Evolutionary conservation across 2,888 invertebrate genomes (phyloP).

Genomic region (Eupeodes luniger): DNA sequence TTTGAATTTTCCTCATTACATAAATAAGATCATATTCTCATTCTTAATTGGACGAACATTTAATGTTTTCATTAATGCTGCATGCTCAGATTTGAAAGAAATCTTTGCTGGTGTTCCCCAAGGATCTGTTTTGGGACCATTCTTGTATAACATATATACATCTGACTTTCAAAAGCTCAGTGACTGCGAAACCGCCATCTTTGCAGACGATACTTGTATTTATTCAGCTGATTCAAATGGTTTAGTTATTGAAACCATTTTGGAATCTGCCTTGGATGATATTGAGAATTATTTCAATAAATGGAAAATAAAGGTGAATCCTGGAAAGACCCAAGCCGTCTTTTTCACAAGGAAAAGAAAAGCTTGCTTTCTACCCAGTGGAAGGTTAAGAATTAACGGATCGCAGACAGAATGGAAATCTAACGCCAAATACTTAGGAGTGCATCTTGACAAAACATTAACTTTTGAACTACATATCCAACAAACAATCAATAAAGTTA

Average conservation of each 20-base stretch:
- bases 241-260: background rate
- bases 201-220: background rate
- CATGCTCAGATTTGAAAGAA: background rate
- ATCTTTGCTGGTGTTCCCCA: background rate
- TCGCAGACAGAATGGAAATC: background rate
- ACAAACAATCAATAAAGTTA: background rate
- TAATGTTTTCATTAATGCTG: background rate
- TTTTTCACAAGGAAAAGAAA: background rate
- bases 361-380: too few relatives aligned
- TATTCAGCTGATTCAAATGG: background rate
- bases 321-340: background rate
- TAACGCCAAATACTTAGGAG: background rate
- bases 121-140: too few relatives aligned
- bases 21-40: background rate
- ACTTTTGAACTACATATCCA: too few relatives aligned
- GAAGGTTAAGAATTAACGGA: too few relatives aligned
- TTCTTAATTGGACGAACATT: background rate
- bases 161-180: too few relatives aligned
- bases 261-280: background rate
- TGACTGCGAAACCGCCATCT: background rate
- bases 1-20: background rate
- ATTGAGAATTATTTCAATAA: background rate
- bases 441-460: too few relatives aligned
- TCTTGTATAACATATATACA: too few relatives aligned
- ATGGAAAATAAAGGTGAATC: background rate